Evolutionary conservation across 2,888 invertebrate species (phyloP).

Genomic region (Neoscelio sp.): DNA sequence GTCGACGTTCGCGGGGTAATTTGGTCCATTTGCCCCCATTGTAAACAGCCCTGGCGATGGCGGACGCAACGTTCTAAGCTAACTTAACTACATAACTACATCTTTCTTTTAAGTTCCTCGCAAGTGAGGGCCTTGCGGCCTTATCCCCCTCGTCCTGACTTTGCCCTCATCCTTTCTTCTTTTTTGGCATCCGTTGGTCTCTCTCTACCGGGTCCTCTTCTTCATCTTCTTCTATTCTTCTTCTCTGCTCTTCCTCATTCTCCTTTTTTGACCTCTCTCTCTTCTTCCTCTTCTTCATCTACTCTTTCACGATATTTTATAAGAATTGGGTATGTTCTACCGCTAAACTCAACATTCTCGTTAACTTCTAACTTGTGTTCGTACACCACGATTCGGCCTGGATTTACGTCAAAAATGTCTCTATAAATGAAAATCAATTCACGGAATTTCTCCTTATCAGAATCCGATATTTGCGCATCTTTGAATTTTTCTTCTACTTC

Average conservation of each 20-base stretch:
- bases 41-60: conserved; percentile 75
- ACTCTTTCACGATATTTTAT: no score
- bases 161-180: conserved; percentile 38
- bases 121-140: conserved; percentile 69
- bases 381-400: no score
- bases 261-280: conserved; percentile 11
- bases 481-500: no score
- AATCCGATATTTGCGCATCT: no score
- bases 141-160: conserved; percentile 53
- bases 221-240: conserved; percentile 12
- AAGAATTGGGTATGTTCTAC: no score
- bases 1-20: conserved; percentile 54
- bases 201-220: conserved; percentile 24
- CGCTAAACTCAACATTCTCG: no score
- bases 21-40: conserved; percentile 64
- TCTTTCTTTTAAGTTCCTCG: conserved; percentile 79
- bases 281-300: conserved; percentile 5
- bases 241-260: conserved; percentile 14
- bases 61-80: conserved; percentile 78
- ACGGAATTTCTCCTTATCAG: no score
- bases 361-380: no score
- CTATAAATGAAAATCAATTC: no score
- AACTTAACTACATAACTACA: conserved; percentile 81
- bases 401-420: no score
- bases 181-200: conserved; percentile 18